Percentiles rank a stretch among this genome's conserved stretches.
Conservation (phyloP, 2,113 vertebrate species). For the Phaethornis superciliosus region DNA sequence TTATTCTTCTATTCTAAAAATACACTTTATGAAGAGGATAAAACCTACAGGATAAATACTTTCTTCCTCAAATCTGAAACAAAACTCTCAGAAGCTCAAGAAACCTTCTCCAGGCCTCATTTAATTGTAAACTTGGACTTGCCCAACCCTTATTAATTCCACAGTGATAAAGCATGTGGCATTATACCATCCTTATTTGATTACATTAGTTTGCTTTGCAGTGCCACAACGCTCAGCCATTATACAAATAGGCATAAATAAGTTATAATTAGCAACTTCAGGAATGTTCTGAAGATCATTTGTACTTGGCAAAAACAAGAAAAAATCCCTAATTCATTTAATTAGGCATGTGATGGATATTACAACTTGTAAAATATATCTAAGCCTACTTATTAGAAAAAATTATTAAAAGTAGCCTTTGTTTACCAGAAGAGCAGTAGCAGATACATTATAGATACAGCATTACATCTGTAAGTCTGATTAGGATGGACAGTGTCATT, state of each 20-base stretch:
- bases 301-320: slow-evolving; percentile 1
- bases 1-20: background rate
- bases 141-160: background rate
- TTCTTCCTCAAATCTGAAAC: background rate
- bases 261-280: slow-evolving; percentile 51
- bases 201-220: slow-evolving; percentile 33
- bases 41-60: background rate
- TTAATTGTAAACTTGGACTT: background rate
- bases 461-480: background rate
- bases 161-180: background rate
- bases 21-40: background rate
- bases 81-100: background rate
- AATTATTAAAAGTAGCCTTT: slow-evolving; percentile 3
- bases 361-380: slow-evolving; percentile 54
- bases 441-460: background rate
- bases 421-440: background rate
- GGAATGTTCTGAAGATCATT: slow-evolving; percentile 49
- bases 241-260: slow-evolving; percentile 58
- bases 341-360: slow-evolving; percentile 44
- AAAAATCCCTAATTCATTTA: slow-evolving; percentile 30
- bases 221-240: background rate
- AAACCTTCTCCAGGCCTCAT: background rate
- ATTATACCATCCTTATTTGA: slow-evolving; percentile 29
- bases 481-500: background rate
- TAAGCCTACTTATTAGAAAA: slow-evolving; percentile 59